Percentiles rank a stretch among this genome's conserved stretches.
Evolutionary conservation across 2,888 invertebrate species (phyloP).

Genomic region (Pocota personata): DNA sequence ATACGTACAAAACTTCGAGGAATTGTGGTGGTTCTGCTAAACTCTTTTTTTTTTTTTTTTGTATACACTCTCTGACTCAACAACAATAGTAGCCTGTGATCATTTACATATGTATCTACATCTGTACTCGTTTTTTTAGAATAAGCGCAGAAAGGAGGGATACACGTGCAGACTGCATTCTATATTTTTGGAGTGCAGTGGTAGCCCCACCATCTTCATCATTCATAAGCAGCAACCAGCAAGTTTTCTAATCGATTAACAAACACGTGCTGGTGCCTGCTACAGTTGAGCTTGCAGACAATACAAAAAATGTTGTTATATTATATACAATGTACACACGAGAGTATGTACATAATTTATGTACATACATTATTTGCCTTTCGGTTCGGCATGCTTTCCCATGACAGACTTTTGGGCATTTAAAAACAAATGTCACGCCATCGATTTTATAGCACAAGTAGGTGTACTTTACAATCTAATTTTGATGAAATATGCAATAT

Average conservation of each 20-base stretch:
- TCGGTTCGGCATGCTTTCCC: constrained; percentile 9
- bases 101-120: constrained; percentile 1
- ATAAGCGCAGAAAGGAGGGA: not conserved
- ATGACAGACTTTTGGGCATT: constrained; percentile 16
- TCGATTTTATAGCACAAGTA: constrained; percentile 41
- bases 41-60: too few species aligned
- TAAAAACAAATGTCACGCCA: constrained; percentile 47
- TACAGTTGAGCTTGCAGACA: constrained; percentile 15
- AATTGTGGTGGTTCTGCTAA: not conserved
- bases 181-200: not conserved
- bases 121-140: not conserved
- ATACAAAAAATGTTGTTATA: constrained; percentile 4
- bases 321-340: not conserved
- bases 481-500: constrained; percentile 27
- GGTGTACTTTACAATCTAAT: not conserved
- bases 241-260: constrained; percentile 24
- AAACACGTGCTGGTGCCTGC: constrained; percentile 15
- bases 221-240: not conserved
- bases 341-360: not conserved
- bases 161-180: constrained; percentile 38
- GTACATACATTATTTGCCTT: not conserved
- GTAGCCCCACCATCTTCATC: not conserved
- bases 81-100: not conserved
- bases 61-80: not conserved
- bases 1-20: not conserved